phyloP scores from a whole-genome alignment of 2,113 vertebrate species.

The Callipepla californica region DNA sequence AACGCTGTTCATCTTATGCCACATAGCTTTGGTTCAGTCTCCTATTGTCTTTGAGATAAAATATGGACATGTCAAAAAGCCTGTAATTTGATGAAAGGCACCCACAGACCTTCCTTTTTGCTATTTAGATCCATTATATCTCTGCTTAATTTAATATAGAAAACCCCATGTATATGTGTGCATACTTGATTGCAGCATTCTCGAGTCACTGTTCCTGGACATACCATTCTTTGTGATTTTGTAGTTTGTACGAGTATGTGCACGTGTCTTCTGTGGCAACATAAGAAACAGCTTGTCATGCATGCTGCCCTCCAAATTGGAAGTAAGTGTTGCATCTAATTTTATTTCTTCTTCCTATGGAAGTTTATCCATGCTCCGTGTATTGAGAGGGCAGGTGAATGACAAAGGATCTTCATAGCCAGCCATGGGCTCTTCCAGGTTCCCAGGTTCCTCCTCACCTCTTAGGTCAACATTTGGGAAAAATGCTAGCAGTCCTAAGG shows the following conservation, averaged over 20 bases:
- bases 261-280: fast-evolving
- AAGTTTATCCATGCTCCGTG: background rate
- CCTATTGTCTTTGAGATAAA: background rate
- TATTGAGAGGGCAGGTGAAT: background rate
- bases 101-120: background rate
- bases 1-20: background rate
- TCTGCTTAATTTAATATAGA: background rate
- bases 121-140: background rate
- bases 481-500: background rate
- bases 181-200: fast-evolving
- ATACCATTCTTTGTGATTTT: background rate
- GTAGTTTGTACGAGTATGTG: fast-evolving
- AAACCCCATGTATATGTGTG: fast-evolving
- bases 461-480: background rate
- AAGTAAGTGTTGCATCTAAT: background rate
- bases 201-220: fast-evolving
- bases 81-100: background rate
- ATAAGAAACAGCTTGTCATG: fast-evolving
- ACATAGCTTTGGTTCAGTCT: background rate
- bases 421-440: background rate
- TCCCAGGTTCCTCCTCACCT: background rate
- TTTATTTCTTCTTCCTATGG: background rate
- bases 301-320: fast-evolving
- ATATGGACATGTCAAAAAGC: background rate
- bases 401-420: background rate